These are phyloP conservation scores for Caenorhabditis sinica DNA, from an alignment of 2,888 invertebrate species.

Conservation along the genomic window DNA sequence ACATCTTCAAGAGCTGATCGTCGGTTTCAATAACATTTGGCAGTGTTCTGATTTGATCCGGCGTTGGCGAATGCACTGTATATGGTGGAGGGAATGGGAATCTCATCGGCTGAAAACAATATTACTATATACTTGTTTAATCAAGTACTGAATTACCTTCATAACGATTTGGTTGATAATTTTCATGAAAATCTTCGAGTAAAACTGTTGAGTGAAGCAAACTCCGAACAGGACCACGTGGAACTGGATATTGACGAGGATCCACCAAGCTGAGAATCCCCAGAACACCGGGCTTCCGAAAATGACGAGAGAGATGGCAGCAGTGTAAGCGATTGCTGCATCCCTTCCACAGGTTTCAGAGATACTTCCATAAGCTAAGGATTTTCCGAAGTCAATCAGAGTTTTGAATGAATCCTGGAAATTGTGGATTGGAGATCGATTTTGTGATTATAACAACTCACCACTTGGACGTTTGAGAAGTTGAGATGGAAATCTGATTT, in stretches of 20 bases:
- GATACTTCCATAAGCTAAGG: not conserved
- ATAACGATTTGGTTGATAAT: slow-evolving; percentile 68
- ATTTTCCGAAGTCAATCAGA: slow-evolving; percentile 22
- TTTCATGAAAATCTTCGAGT: slow-evolving; percentile 57
- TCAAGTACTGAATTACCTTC: slow-evolving; percentile 24
- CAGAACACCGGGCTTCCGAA: slow-evolving; percentile 55
- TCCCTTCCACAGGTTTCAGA: slow-evolving; percentile 37
- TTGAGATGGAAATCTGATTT: slow-evolving; percentile 51
- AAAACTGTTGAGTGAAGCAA: slow-evolving; percentile 55
- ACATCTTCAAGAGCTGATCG: slow-evolving; percentile 65
- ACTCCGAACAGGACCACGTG: slow-evolving; percentile 54
- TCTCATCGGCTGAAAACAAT: slow-evolving; percentile 68
- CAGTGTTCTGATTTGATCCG: slow-evolving; percentile 72
- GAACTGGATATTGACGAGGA: slow-evolving; percentile 54
- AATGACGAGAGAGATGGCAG: slow-evolving; percentile 25
- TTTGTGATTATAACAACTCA: not conserved
- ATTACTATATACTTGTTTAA: not conserved
- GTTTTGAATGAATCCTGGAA: slow-evolving; percentile 52
- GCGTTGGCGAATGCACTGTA: slow-evolving; percentile 68
- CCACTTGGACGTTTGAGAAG: slow-evolving; percentile 48
- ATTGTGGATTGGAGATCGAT: not conserved
- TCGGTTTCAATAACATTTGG: slow-evolving; percentile 68
- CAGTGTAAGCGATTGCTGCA: slow-evolving; percentile 19
- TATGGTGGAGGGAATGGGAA: slow-evolving; percentile 73
- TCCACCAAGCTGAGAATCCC: slow-evolving; percentile 66